Percentiles rank a stretch among this genome's conserved stretches.
Evolutionary conservation across 2,888 invertebrate genomes (phyloP).

Genomic region (Phortica okadai): DNA sequence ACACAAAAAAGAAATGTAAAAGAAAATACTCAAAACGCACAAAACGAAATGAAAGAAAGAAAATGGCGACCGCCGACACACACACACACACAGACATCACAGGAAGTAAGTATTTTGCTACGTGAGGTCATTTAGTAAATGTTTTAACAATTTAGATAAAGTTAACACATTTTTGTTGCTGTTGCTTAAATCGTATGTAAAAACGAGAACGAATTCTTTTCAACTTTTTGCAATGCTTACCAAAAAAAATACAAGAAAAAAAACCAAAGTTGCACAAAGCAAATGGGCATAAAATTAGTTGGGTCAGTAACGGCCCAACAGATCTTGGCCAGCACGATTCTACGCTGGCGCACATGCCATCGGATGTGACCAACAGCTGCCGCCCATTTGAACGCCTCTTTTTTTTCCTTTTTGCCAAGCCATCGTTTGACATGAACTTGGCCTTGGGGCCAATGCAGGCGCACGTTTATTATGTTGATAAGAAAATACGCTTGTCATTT

Average conservation of each 20-base stretch:
- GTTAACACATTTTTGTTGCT: constrained; percentile 67
- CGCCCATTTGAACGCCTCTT: constrained; percentile 28
- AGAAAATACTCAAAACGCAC: constrained; percentile 7
- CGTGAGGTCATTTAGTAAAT: constrained; percentile 74
- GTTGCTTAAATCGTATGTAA: constrained; percentile 2
- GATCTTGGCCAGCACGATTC: not conserved
- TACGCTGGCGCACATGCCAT: constrained; percentile 43
- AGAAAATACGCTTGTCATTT: constrained; percentile 57
- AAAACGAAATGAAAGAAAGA: constrained; percentile 36
- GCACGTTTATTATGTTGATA: constrained; percentile 60
- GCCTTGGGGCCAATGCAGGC: constrained; percentile 50
- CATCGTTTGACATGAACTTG: constrained; percentile 55
- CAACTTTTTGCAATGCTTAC: constrained; percentile 38
- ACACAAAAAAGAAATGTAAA: not conserved
- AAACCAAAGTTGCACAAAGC: constrained; percentile 44
- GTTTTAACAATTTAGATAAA: constrained; percentile 74
- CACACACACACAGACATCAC: not conserved
- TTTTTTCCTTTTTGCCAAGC: not conserved
- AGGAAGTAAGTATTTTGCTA: constrained; percentile 52
- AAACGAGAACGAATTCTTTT: constrained; percentile 12
- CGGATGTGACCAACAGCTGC: constrained; percentile 60
- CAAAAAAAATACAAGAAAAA: constrained; percentile 47
- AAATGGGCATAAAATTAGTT: constrained; percentile 68
- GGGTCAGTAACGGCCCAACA: constrained; percentile 54
- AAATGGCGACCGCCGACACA: constrained; percentile 20